Evolutionary conservation across 1,140 invertebrate species (phyloP), one percentile per base, ranked within the genome.

Genomic region (Lucilia cuprina): DNA sequence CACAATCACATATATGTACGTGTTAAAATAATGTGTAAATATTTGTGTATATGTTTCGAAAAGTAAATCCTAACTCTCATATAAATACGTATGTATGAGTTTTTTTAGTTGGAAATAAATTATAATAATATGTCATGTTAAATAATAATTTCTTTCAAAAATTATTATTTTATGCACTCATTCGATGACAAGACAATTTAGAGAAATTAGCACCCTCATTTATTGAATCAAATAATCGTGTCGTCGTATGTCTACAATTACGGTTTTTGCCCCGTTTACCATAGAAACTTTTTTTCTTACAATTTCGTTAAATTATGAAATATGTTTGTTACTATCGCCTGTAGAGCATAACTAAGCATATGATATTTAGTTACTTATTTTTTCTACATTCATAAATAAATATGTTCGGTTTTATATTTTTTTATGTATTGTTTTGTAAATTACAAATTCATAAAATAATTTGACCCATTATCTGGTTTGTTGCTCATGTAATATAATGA

Each of bases 291-390:
- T n/a, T n/a, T n/a, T n/a, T n/a, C n/a, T n/a, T n/a, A n/a, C n/a
- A n/a, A n/a, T n/a, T n/a, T n/a, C n/a, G 50, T 60, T 60, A n/a
- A 60, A 25, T 70, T 70, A 70, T 25, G 65, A 70, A 70, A 70
- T 70, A 10, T 21, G 19, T 21, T 25, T 19, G 10, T 21, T 30
- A 30, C 25, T 30, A 70, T 7, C 65, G 65, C 65, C 65, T 70
- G 65, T n/a, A 70, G 65, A 70, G 65, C 65, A 70, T 70, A 70
- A 70, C 65, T 70, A 70, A 70, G n/a, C 21, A 70, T 10, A 7
- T 8, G 3, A 65, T 8, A 21, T 55, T 17, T 13, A 55, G 50
- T 14, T 55, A 13, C 13, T 41, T 41, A 8, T 41, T 41, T 41
- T 41, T 7, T 41, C 10, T 10, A 41, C 41, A 41, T 41, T 41